Conservation (phyloP, 2,888 invertebrate genomes). For the Pseudococcus jackbeardsleyi region DNA sequence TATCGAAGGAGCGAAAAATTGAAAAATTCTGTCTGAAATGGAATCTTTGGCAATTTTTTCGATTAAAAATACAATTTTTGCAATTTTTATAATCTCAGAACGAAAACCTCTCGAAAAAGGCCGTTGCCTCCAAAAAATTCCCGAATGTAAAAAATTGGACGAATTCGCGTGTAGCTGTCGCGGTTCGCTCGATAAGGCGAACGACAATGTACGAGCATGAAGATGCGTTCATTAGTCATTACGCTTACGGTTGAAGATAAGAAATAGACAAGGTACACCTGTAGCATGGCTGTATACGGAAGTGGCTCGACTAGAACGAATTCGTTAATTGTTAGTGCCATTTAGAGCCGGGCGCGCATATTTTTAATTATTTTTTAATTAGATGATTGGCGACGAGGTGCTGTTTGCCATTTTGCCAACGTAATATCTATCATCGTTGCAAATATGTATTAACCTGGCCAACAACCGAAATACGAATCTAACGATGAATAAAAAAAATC, state of each 20-base stretch:
- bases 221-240: too few species aligned
- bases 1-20: too few species aligned
- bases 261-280: neutral
- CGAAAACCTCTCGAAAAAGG: too few species aligned
- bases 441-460: neutral
- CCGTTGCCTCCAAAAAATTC: too few species aligned
- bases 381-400: neutral
- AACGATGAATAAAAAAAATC: neutral
- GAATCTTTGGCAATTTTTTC: too few species aligned
- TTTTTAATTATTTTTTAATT: constrained; percentile 20
- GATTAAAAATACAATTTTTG: too few species aligned
- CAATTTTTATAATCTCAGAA: too few species aligned
- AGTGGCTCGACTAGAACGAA: neutral
- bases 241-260: neutral
- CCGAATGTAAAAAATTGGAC: too few species aligned
- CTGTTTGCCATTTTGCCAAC: neutral
- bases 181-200: neutral
- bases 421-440: neutral
- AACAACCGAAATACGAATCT: neutral
- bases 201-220: neutral
- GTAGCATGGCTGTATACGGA: neutral
- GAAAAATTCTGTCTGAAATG: too few species aligned
- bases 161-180: neutral
- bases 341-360: neutral
- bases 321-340: neutral